Evolutionary conservation across 2,888 invertebrate genomes (phyloP), one percentile per base, ranked within the genome.

Genomic region (Apantesis nais): DNA sequence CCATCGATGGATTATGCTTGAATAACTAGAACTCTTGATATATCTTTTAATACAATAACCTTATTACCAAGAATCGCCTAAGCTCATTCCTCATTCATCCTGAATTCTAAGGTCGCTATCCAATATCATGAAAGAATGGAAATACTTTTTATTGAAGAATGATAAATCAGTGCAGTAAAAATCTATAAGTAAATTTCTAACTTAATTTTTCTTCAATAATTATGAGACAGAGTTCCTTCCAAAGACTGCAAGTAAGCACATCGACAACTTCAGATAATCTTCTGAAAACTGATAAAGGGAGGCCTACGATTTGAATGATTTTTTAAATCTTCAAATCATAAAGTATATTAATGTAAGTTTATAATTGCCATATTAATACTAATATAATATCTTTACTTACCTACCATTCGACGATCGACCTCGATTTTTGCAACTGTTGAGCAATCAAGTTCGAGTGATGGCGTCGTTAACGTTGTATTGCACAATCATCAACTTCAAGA

Each of bases 371-470:
- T 44, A 60, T 58, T 62, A 52, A 44, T 67, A 22, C 9, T 41
- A 44, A 37, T 55, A 65, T n/a, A 22, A 22, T 55, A 9, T 37
- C 70, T 52, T 41, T 66, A 52, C 19, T 71, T 60, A 64, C 60
- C 34, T 74, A 74, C 70, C 72, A 62, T 16, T 62, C 67, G 44
- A 58, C 61, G 63, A n/a, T 66, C 88, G 92, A 91, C 93, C 93
- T 90, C 89, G 79, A 83, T 89, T 80, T 75, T 76, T 69, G 85
- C 83, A 87, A 90, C 77, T 86, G 77, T 93, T 93, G 88, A 78
- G 92, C 91, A 93, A 93, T 90, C 85, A 73, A 70, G 69, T 73
- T 55, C 73, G 62, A 70, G 64, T 73, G 73, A 75, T 82, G 79
- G 78, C 83, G 84, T 82, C 82, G 83, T 81, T 74, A 82, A 84